Evolutionary conservation across 2,113 vertebrate genomes (phyloP).

Genomic region (Garra rufa): DNA sequence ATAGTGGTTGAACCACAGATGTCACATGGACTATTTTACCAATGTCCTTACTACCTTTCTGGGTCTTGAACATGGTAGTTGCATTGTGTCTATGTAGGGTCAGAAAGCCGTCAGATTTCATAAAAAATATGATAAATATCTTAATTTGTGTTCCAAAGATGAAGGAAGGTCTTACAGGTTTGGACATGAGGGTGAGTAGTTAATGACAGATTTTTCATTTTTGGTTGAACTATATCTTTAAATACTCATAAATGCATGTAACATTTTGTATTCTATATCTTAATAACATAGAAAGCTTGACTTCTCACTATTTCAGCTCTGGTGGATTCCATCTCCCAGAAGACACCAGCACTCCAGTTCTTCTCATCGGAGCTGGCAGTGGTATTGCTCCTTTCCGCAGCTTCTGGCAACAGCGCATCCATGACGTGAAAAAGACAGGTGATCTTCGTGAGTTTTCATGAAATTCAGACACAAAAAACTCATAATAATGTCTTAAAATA

Average conservation of each 20-base stretch:
- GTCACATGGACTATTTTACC: no score
- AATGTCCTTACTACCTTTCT: no score
- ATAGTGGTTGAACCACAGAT: no score
- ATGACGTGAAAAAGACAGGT: conserved; percentile 79
- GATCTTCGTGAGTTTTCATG: conserved; percentile 14
- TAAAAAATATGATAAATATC: no score
- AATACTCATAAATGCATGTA: neutral
- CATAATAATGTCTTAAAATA: neutral
- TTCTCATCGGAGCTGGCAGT: conserved; percentile 81
- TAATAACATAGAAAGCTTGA: no score
- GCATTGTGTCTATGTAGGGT: no score
- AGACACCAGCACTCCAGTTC: conserved; percentile 73
- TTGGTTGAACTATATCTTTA: neutral
- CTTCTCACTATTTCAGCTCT: conserved; percentile 70
- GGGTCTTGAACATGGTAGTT: no score
- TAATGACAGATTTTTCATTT: no score
- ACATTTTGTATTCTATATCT: neutral
- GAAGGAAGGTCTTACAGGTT: no score
- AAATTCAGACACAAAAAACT: neutral
- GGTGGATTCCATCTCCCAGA: conserved; percentile 78
- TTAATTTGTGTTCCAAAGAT: no score
- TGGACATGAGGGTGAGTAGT: no score
- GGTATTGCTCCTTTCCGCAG: conserved; percentile 82
- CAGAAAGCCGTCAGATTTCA: no score
- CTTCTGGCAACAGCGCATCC: conserved; percentile 83